These are phyloP conservation scores for Dicycla oo DNA, from an alignment of 2,888 invertebrate genomes.

Conservation along the genomic window DNA sequence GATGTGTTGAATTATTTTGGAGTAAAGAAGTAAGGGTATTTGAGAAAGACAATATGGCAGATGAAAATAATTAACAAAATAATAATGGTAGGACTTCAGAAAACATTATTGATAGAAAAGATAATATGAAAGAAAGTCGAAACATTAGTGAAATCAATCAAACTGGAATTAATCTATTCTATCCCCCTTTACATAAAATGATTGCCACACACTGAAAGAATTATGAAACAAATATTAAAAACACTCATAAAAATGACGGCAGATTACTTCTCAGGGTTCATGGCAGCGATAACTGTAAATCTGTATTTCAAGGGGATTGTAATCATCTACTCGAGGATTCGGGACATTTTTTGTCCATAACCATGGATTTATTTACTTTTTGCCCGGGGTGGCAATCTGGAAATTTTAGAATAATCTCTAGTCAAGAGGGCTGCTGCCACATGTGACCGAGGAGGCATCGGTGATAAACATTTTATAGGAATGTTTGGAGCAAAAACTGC, in stretches of 20 bases:
- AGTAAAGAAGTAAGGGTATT: not conserved
- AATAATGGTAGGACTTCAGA: not conserved
- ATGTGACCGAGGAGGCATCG: constrained; percentile 81
- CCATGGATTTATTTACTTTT: constrained; percentile 89
- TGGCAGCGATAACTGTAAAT: constrained; percentile 83
- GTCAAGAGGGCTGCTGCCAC: constrained; percentile 85
- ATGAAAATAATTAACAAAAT: not conserved
- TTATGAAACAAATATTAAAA: constrained; percentile 42
- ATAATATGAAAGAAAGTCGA: not conserved
- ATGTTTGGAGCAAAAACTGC: constrained; percentile 88
- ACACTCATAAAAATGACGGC: constrained; percentile 45
- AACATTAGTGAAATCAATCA: not conserved
- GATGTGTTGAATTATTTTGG: constrained; percentile 18
- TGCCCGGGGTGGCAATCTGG: constrained; percentile 90
- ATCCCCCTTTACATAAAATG: constrained; percentile 8
- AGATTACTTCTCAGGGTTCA: constrained; percentile 54
- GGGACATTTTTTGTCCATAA: constrained; percentile 84
- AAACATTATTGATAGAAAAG: not conserved
- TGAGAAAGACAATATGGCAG: not conserved
- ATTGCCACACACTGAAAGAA: constrained; percentile 40
- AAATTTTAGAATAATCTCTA: constrained; percentile 88
- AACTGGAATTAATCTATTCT: not conserved
- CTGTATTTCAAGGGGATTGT: constrained; percentile 85
- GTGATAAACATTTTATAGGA: constrained; percentile 91
- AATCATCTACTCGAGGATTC: constrained; percentile 84